Percentiles rank a stretch among this genome's conserved stretches.
These are phyloP conservation scores for Pseudoips prasinana DNA, from an alignment of 2,888 invertebrate genomes.

Conservation along the genomic window DNA sequence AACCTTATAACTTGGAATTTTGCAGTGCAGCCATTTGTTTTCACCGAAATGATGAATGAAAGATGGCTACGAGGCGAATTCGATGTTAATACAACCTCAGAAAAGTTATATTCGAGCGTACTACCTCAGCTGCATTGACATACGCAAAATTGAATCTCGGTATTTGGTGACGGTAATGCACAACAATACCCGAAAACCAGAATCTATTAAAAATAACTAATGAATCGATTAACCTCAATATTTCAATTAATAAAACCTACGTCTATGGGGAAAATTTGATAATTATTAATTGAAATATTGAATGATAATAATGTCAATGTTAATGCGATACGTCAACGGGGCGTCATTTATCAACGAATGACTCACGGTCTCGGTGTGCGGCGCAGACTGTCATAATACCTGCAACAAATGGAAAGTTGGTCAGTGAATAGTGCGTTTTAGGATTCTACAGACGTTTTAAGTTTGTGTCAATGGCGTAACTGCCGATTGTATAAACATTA, in stretches of 20 bases:
- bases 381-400: slow-evolving; percentile 73
- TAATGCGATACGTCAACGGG: slow-evolving; percentile 49
- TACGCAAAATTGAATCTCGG: slow-evolving; percentile 1
- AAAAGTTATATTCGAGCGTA: too few relatives aligned
- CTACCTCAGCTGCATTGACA: slow-evolving; percentile 7
- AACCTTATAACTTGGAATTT: too few relatives aligned
- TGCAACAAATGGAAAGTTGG: slow-evolving; percentile 63
- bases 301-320: slow-evolving; percentile 35
- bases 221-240: slow-evolving; percentile 25
- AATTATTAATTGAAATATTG: slow-evolving; percentile 26
- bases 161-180: too few relatives aligned
- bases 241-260: slow-evolving; percentile 16
- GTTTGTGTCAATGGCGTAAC: slow-evolving; percentile 8
- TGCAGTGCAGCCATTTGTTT: too few relatives aligned
- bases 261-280: too few relatives aligned
- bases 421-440: slow-evolving; percentile 40
- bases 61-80: too few relatives aligned
- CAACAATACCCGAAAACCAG: too few relatives aligned
- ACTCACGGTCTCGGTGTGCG: slow-evolving; percentile 68
- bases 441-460: neutral
- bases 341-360: slow-evolving; percentile 57
- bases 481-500: slow-evolving; percentile 15
- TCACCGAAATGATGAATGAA: too few relatives aligned
- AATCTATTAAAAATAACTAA: too few relatives aligned
- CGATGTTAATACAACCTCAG: too few relatives aligned